Evolutionary conservation across 2,797 vertebrate species (phyloP).

Genomic region (Notamacropus eugenii): DNA sequence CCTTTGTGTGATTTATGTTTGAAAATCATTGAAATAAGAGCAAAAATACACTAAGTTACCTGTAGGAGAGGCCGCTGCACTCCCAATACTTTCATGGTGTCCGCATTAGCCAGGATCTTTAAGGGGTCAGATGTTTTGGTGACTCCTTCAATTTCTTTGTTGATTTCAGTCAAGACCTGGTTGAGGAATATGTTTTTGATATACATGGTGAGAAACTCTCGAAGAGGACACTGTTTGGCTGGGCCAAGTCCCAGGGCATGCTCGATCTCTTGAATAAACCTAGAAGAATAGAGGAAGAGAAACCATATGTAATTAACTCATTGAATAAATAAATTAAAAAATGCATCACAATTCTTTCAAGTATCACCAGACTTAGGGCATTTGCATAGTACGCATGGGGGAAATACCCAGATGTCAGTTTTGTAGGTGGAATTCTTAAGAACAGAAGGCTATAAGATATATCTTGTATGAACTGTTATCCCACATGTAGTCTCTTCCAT

Average conservation of each 20-base stretch:
- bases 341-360: background rate
- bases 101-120: conserved; percentile 94
- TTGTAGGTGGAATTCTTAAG: background rate
- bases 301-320: background rate
- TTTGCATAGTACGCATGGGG: background rate
- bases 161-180: conserved; percentile 95
- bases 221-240: conserved; percentile 95
- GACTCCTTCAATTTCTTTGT: conserved; percentile 96
- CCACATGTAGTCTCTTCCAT: too few species aligned
- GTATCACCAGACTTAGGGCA: background rate
- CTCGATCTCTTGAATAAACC: conserved; percentile 98
- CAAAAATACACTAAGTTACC: conserved; percentile 82
- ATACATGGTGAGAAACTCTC: conserved; percentile 96
- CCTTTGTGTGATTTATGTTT: background rate
- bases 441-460: background rate
- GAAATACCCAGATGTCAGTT: background rate
- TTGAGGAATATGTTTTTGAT: conserved; percentile 98
- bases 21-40: conserved; percentile 9
- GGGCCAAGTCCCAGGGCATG: conserved; percentile 92
- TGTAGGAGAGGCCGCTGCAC: conserved; percentile 96
- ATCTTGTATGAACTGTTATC: too few species aligned
- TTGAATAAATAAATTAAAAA: background rate
- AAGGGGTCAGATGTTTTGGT: conserved; percentile 95
- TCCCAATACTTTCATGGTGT: conserved; percentile 97
- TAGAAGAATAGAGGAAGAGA: conserved; percentile 74